Evolutionary conservation across 2,113 vertebrate species (phyloP).

Genomic region (Myotis davidii): DNA sequence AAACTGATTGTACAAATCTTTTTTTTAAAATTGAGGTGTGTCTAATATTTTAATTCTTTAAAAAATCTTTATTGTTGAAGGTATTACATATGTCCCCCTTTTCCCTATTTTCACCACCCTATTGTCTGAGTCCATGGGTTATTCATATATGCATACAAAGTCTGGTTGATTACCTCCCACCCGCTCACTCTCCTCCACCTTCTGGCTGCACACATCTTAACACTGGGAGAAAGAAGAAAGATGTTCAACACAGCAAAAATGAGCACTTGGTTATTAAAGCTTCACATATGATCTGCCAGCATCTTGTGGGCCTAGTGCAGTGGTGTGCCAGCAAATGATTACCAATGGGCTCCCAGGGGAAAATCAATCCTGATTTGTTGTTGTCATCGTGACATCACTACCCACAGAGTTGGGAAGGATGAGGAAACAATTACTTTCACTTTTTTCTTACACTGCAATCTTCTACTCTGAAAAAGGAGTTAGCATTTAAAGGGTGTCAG

Average conservation of each 20-base stretch:
- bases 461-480: not conserved
- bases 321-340: not conserved
- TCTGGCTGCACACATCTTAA: not conserved
- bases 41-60: too few relatives aligned
- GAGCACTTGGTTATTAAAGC: not conserved
- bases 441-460: not conserved
- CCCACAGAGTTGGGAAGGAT: not conserved
- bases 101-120: too few relatives aligned
- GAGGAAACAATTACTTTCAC: not conserved
- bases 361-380: not conserved
- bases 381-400: not conserved
- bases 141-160: too few relatives aligned
- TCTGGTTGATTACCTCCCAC: too few relatives aligned
- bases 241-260: not conserved
- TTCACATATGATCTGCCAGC: not conserved
- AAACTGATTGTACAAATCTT: not conserved
- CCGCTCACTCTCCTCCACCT: not conserved
- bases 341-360: not conserved
- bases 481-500: not conserved
- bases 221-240: not conserved
- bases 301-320: not conserved
- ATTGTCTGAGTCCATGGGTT: too few relatives aligned
- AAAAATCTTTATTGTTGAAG: too few relatives aligned
- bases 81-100: too few relatives aligned
- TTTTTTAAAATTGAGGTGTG: too few relatives aligned